Evolutionary conservation across 2,113 vertebrate species (phyloP), one percentile per base, ranked within the genome.

Genomic region (Pteronura brasiliensis): DNA sequence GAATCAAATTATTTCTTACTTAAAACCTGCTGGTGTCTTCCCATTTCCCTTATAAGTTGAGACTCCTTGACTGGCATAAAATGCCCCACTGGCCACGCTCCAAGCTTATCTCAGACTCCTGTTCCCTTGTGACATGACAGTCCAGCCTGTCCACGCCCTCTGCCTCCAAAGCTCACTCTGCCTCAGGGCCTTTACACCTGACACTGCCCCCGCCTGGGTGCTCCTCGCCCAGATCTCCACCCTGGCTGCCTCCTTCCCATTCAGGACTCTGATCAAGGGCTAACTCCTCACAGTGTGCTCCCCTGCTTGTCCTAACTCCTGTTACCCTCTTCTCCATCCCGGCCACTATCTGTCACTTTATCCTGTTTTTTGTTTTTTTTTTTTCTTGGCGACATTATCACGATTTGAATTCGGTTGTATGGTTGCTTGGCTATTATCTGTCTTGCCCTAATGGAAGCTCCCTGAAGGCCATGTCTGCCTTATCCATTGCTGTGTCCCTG

Each of bases 391-490:
- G 6, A 87, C n/a, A 44, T 39, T 9, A 57, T 44, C 61, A 27
- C 20, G 13, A 23, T 69, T 72, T 81, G n/a, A 36, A 83, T 82
- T 36, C 44, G n/a, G 44, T 34, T 59, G 44, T 59, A 4, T 4
- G 44, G 29, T 69, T 61, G 21, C 44, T 34, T 49, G 36, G 42
- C 27, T 61, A 3, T 18, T 29, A 14, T 34, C 42, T 12, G 7
- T 47, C 65, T 97, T 14, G 14, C 81, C 14, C n/a, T 42, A 76
- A 94, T 17, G 39, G 80, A 90, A 86, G 47, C 36, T 90, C 59
- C 36, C 27, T 27, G 14, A 90, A 82, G 69, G 4, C 36, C 31
- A 85, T 42, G 8, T 39, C 42, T 87, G 90, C 49, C 55, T 85
- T 49, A 17, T 21, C 27, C 25, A 36, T 52, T 18, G 44, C 13